A percentile compares a stretch with the other conserved stretches of the same genome.
Evolutionary conservation across 2,113 vertebrate species (phyloP).

Genomic region (Zosterops japonicus): DNA sequence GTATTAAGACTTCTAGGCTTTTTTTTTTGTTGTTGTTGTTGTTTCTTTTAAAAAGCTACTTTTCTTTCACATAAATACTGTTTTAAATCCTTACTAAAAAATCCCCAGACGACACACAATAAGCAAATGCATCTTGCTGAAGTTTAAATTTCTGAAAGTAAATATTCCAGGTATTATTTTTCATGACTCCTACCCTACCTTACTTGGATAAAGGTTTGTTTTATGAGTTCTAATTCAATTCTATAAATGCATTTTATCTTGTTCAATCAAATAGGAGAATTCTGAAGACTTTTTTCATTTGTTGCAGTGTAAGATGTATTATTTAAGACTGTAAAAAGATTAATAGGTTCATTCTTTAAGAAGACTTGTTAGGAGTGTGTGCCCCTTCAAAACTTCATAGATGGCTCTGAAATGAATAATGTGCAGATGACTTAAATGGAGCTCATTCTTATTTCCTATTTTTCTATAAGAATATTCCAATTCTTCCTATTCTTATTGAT

Average conservation of each 20-base stretch:
- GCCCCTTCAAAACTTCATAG: background rate
- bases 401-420: background rate
- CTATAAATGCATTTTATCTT: background rate
- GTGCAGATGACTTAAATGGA: background rate
- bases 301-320: background rate
- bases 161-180: background rate
- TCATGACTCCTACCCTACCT: background rate
- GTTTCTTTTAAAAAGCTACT: background rate
- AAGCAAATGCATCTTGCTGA: background rate
- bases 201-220: background rate
- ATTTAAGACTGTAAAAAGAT: background rate
- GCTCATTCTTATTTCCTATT: background rate
- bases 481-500: background rate
- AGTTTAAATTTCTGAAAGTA: background rate
- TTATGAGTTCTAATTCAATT: background rate
- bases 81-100: background rate
- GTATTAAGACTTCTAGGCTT: background rate
- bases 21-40: background rate
- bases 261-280: background rate
- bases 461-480: background rate
- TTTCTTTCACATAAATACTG: background rate
- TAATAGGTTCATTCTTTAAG: background rate
- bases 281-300: background rate
- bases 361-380: background rate
- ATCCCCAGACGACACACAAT: accelerated